Conservation (phyloP, 2,888 invertebrate species). For the Idaea straminata region DNA sequence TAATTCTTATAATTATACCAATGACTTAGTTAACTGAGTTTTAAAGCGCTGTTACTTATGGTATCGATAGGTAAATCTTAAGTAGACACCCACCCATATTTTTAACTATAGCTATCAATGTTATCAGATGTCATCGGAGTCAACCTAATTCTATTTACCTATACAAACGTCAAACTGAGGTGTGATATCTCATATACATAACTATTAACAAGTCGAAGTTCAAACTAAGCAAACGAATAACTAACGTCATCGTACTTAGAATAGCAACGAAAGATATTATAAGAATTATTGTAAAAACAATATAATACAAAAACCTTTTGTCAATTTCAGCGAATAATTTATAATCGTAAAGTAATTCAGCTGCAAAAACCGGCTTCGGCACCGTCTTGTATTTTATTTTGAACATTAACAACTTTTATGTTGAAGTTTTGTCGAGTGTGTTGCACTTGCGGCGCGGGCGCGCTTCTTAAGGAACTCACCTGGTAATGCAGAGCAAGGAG, state of each 20-base stretch:
- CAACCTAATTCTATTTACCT: conserved; percentile 1
- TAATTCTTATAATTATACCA: too few relatives aligned
- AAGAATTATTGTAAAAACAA: neutral
- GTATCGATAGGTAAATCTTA: neutral
- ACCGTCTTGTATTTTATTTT: neutral
- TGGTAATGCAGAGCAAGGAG: conserved; percentile 42
- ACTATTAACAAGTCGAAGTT: neutral
- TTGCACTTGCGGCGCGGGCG: neutral
- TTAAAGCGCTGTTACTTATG: neutral
- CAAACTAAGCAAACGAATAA: neutral
- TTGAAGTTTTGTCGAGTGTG: conserved; percentile 4
- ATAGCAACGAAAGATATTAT: neutral
- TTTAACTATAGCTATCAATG: neutral
- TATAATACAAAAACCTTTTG: neutral
- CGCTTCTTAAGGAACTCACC: conserved; percentile 33
- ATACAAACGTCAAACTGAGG: neutral
- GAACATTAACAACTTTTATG: conserved; percentile 8
- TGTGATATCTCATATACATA: neutral
- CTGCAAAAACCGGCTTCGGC: conserved; percentile 12
- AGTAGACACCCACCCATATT: neutral
- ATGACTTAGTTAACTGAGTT: too few relatives aligned
- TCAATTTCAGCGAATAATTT: neutral
- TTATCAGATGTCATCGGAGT: neutral
- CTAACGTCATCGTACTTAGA: neutral
- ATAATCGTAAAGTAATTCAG: conserved; percentile 1